Percentiles rank a stretch among this genome's conserved stretches.
These are phyloP conservation scores for Bombus pyrosoma DNA, from an alignment of 1,140 invertebrate species.

Conservation along the genomic window DNA sequence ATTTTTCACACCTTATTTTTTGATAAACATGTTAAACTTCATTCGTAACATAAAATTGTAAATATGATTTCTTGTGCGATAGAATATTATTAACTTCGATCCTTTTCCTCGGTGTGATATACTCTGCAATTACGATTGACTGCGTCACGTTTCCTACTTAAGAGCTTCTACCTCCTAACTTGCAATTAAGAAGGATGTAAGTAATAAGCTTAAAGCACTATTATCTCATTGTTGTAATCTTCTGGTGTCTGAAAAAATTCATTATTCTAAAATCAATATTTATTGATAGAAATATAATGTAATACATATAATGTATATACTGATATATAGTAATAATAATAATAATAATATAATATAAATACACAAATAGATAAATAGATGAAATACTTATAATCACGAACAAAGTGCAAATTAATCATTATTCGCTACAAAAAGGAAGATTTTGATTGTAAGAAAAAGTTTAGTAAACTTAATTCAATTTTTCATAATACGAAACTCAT, in stretches of 20 bases:
- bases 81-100: conserved; percentile 18
- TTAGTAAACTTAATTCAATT: background rate
- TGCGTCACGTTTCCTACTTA: conserved; percentile 60
- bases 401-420: background rate
- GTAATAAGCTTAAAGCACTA: conserved; percentile 42
- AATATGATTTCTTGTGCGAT: conserved; percentile 3
- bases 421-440: background rate
- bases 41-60: background rate
- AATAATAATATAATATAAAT: too few relatives aligned
- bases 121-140: conserved; percentile 45
- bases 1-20: background rate
- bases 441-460: background rate
- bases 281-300: too few relatives aligned
- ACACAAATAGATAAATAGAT: background rate
- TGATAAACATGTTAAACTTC: background rate
- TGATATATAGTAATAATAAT: too few relatives aligned
- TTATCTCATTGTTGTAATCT: conserved; percentile 45
- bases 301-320: too few relatives aligned
- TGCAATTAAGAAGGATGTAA: conserved; percentile 64
- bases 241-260: background rate
- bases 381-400: background rate
- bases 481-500: background rate
- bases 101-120: background rate
- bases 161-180: conserved; percentile 26
- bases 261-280: too few relatives aligned